phyloP scores from a whole-genome alignment of 2,797 vertebrate species.

The Buceros bicornis region DNA sequence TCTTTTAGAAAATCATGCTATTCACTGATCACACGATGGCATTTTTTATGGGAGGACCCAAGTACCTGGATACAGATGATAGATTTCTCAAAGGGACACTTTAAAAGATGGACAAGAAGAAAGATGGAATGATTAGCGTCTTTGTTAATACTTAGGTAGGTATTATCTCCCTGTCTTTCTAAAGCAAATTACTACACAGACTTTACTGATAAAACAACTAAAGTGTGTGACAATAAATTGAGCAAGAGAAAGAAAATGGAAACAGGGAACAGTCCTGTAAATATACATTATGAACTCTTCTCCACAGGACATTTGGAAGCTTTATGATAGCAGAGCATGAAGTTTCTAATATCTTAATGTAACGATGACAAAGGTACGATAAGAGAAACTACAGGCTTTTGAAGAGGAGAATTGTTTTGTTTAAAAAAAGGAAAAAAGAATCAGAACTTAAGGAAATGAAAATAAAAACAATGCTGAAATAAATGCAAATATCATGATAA shows the following conservation, averaged over 20 bases:
- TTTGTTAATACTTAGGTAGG: neutral
- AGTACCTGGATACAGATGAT: neutral
- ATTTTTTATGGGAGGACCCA: neutral
- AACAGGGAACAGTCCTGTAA: neutral
- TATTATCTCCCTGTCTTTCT: neutral
- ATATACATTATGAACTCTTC: neutral
- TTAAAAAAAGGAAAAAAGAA: neutral
- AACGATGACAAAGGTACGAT: neutral
- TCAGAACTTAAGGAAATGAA: neutral
- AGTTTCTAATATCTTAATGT: neutral
- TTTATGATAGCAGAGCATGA: neutral
- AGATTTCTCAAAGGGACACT: neutral
- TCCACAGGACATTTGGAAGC: neutral
- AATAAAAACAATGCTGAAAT: neutral
- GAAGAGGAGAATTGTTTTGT: neutral
- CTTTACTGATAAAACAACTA: neutral
- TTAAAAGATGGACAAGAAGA: neutral
- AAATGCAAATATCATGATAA: conserved; percentile 4
- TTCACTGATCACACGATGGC: neutral
- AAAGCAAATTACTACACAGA: conserved; percentile 8
- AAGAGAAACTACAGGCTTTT: conserved; percentile 1
- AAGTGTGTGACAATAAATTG: conserved; percentile 10
- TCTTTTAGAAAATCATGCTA: neutral
- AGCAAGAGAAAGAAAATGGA: conserved; percentile 38
- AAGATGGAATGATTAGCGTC: neutral